A percentile compares a stretch with the other conserved stretches of the same genome.
phyloP scores from a whole-genome alignment of 2,888 invertebrate species.

The Choristoneura rosaceana region DNA sequence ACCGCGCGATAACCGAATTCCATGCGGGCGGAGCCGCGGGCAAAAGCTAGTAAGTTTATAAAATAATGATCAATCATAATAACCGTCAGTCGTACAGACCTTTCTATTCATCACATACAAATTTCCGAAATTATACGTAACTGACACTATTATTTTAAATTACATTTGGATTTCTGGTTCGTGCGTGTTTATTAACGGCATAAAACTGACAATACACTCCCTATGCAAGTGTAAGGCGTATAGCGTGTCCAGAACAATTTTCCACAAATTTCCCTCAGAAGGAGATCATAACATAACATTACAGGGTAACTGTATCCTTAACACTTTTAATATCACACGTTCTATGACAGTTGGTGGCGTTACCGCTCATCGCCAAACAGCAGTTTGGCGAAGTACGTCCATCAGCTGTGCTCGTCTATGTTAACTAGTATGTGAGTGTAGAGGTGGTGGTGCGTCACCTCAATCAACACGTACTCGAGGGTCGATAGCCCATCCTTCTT shows the following conservation, averaged over 20 bases:
- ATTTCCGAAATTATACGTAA: constrained; percentile 4
- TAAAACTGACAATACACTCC: neutral
- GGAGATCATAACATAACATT: constrained; percentile 33
- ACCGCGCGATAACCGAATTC: no score
- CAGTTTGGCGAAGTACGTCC: constrained; percentile 85
- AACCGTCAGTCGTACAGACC: neutral
- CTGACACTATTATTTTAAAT: neutral
- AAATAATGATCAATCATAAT: neutral
- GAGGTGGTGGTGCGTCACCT: constrained; percentile 88
- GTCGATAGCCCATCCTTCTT: constrained; percentile 95
- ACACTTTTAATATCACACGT: constrained; percentile 37
- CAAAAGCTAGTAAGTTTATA: neutral
- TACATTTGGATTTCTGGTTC: neutral
- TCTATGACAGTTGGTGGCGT: constrained; percentile 43
- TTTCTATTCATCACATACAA: neutral
- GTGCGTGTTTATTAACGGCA: constrained; percentile 1
- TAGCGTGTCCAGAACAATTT: neutral
- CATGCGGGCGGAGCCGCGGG: no score
- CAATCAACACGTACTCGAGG: constrained; percentile 90
- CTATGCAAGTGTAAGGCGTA: neutral
- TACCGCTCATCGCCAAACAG: constrained; percentile 82
- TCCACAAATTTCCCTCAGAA: constrained; percentile 7
- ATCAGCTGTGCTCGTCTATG: constrained; percentile 90
- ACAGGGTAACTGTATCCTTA: constrained; percentile 41
- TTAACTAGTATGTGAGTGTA: constrained; percentile 94